These are phyloP conservation scores for Microtus montanus DNA, from an alignment of 2,113 vertebrate genomes.

Conservation along the genomic window DNA sequence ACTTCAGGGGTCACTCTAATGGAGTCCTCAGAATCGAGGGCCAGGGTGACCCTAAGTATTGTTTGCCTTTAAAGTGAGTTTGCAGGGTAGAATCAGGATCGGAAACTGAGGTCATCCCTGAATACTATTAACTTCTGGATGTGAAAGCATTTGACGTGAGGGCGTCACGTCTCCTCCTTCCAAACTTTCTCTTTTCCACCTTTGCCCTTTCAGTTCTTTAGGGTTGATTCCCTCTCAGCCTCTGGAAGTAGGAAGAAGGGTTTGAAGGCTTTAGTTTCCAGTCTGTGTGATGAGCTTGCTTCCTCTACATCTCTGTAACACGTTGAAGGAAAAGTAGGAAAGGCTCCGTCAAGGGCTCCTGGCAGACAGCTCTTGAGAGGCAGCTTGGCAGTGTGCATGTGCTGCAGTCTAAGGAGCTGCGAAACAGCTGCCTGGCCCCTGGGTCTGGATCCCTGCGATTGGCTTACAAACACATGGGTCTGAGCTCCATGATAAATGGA, in stretches of 20 bases:
- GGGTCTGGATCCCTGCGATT: neutral
- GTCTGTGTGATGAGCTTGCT: fast-evolving
- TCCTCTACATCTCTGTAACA: neutral
- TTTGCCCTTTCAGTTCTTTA: neutral
- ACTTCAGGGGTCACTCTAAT: neutral
- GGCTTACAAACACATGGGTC: neutral
- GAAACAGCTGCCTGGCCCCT: neutral
- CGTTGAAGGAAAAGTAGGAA: neutral
- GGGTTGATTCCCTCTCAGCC: neutral
- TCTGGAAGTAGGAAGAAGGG: neutral
- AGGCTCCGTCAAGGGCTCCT: neutral
- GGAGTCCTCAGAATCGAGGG: neutral
- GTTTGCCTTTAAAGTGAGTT: neutral
- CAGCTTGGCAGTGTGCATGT: neutral
- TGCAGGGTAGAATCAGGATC: neutral
- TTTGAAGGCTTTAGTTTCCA: neutral
- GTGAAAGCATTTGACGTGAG: neutral
- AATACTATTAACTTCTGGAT: neutral
- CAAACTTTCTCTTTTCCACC: neutral
- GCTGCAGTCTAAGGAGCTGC: neutral
- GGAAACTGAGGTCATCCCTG: too few relatives aligned
- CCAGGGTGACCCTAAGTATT: too few relatives aligned
- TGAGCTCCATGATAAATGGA: neutral
- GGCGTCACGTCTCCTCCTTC: neutral
- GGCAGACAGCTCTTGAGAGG: neutral